Evolutionary conservation across 2,113 vertebrate genomes (phyloP).

Genomic region (Oceanites oceanicus): DNA sequence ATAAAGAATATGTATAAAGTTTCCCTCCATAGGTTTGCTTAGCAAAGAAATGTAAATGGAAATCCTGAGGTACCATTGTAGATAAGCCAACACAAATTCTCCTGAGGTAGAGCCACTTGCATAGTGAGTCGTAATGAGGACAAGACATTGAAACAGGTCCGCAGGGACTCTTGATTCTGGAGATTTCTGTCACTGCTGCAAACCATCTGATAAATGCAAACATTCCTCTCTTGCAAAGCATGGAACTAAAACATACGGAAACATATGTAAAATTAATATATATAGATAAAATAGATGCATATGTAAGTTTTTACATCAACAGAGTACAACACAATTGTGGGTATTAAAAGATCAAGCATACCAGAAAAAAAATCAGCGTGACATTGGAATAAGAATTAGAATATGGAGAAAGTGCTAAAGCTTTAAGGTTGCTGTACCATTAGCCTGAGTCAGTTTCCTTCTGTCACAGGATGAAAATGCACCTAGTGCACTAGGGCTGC

Average conservation of each 20-base stretch:
- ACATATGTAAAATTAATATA: background rate
- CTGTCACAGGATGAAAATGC: background rate
- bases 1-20: background rate
- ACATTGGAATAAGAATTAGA: background rate
- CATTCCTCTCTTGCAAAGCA: conserved; percentile 74
- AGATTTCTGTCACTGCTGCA: conserved; percentile 69
- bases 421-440: background rate
- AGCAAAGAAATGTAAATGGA: background rate
- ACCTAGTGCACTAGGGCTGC: background rate
- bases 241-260: conserved; percentile 77
- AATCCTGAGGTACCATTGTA: conserved; percentile 78
- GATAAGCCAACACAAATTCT: conserved; percentile 82
- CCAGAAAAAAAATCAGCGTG: background rate
- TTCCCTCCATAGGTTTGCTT: background rate
- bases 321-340: background rate
- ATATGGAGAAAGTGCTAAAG: background rate
- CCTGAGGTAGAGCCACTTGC: conserved; percentile 81
- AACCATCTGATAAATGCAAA: conserved; percentile 80
- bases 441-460: background rate
- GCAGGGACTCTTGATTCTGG: conserved; percentile 72
- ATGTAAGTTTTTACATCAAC: background rate
- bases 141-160: conserved; percentile 79
- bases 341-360: background rate
- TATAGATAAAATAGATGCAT: background rate
- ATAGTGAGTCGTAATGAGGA: conserved; percentile 76